Conservation (phyloP, 2,113 vertebrate species). For the Regulus satrapa region DNA sequence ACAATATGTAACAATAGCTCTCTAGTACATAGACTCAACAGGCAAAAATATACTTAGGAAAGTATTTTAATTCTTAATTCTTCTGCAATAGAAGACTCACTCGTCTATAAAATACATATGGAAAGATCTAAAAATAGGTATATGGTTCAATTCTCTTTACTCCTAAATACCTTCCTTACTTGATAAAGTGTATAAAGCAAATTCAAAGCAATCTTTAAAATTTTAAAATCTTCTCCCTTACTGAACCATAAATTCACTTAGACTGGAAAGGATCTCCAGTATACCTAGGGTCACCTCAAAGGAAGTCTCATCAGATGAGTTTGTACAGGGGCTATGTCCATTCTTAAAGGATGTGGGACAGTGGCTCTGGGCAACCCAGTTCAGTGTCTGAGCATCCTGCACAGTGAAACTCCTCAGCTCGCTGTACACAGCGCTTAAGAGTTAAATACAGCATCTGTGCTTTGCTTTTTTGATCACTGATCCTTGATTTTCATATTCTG, state of each 20-base stretch:
- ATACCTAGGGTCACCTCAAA: background rate
- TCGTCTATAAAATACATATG: background rate
- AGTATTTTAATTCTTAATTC: background rate
- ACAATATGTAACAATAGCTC: background rate
- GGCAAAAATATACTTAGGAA: background rate
- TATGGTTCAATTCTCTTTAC: background rate
- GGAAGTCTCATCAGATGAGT: background rate
- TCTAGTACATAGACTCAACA: background rate
- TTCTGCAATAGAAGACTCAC: background rate
- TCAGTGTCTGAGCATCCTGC: background rate
- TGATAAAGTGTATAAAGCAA: background rate
- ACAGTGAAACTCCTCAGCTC: background rate
- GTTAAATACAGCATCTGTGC: background rate
- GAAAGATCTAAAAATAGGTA: background rate
- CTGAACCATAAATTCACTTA: background rate
- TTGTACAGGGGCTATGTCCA: background rate
- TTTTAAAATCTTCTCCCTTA: background rate
- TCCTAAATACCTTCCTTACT: background rate
- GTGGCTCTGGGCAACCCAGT: background rate
- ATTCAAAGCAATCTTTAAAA: background rate
- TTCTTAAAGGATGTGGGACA: background rate
- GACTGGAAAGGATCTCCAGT: background rate
- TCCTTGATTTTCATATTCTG: background rate
- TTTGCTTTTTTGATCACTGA: background rate
- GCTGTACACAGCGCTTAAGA: background rate